Conservation (phyloP, 2,888 invertebrate species). For the Spicauda simplicius region DNA sequence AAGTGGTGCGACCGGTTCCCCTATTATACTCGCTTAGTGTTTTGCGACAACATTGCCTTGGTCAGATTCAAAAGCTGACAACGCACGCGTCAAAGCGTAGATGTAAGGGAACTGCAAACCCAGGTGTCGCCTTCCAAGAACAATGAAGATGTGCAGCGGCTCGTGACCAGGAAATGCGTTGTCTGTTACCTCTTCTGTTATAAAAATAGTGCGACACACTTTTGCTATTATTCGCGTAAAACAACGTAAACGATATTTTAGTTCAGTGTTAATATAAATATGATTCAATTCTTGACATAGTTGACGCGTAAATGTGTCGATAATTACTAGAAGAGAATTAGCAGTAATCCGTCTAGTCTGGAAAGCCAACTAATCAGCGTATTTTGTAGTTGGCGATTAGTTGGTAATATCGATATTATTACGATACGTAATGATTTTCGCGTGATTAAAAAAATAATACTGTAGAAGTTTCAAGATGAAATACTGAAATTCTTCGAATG, state of each 20-base stretch:
- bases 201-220: constrained; percentile 22
- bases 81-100: constrained; percentile 54
- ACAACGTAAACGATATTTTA: constrained; percentile 1
- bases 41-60: constrained; percentile 61
- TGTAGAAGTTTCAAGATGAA: no score
- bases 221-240: constrained; percentile 9
- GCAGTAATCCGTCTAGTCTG: no score
- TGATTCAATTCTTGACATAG: no score
- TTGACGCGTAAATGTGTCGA: no score
- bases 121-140: constrained; percentile 71
- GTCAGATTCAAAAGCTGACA: constrained; percentile 64
- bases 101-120: constrained; percentile 50
- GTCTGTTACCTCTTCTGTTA: constrained; percentile 20
- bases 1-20: constrained; percentile 68
- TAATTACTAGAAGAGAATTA: no score
- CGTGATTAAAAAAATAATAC: no score
- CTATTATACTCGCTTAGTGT: constrained; percentile 68
- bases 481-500: background rate
- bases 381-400: no score
- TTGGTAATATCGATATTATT: no score
- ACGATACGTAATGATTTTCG: no score
- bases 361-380: no score
- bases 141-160: constrained; percentile 59
- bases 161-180: constrained; percentile 47
- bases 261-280: background rate